A percentile compares a stretch with the other conserved stretches of the same genome.
Evolutionary conservation across 2,888 invertebrate species (phyloP).

Genomic region (Machimus rusticus): DNA sequence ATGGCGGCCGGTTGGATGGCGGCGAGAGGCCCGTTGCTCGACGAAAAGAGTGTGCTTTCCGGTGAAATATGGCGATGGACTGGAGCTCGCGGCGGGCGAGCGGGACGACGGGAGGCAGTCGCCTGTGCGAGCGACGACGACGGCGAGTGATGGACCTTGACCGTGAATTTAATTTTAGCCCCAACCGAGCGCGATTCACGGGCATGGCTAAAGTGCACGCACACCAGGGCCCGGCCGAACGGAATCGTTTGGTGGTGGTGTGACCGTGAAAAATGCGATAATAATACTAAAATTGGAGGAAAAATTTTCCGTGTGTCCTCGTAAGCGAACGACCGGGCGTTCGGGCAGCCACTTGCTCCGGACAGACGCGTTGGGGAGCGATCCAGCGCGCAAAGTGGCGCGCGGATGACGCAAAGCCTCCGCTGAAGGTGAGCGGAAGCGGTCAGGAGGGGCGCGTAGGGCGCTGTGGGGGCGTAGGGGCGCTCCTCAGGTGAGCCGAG

Average conservation of each 20-base stretch:
- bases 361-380: background rate
- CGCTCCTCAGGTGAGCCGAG: background rate
- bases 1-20: background rate
- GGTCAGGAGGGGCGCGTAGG: background rate
- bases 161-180: conserved; percentile 33
- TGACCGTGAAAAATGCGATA: conserved; percentile 11
- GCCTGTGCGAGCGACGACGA: background rate
- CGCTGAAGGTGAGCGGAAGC: background rate
- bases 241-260: background rate
- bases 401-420: background rate
- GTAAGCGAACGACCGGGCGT: background rate
- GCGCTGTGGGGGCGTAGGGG: background rate
- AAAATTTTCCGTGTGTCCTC: background rate
- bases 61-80: background rate
- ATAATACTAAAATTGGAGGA: conserved; percentile 6
- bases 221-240: background rate
- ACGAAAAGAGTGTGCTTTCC: background rate
- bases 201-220: conserved; percentile 7
- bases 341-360: background rate
- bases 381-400: background rate
- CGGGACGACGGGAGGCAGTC: background rate
- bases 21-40: background rate
- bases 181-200: background rate
- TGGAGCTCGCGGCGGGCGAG: background rate
- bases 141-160: conserved; percentile 13